Evolutionary conservation across 1,140 invertebrate species (phyloP), one percentile per base, ranked within the genome.

Genomic region (Drosophila sp.): DNA sequence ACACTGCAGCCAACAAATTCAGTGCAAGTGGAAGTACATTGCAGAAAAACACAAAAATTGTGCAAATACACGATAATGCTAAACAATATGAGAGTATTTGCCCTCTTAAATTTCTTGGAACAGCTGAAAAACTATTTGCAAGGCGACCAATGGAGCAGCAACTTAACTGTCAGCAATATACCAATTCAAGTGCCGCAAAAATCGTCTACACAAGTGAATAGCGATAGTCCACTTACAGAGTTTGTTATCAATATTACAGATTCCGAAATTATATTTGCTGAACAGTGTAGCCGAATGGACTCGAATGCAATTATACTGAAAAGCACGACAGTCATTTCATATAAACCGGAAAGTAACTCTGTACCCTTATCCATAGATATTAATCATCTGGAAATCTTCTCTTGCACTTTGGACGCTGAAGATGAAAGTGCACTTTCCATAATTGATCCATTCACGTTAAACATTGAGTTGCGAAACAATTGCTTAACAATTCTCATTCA

Each of bases 361-460:
- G 95, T 97, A 76, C 96, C 96, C 0, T 91, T 98, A 17, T 96
- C 96, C 0, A 97, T 97, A 86, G 97, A 96, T 92, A 93, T 99
- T 17, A 97, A 97, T 76, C 96, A 97, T 80, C 95, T 98, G 80
- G 98, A 99, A 93, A 94, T 99, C 74, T 99, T 98, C 92, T 98
- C 98, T 0, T 99, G 98, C 92, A 96, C 97, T 71, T 93, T 99
- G 47, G 97, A 97, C 5, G 94, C 96, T 72, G 98, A 99, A 93
- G 96, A 98, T 66, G 97, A 98, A 89, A 99, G 98, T 1, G 97
- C 98, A 1, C 93, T 99, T 4, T 98, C 98, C n/a, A 99, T 99
- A 74, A 96, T 99, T 55, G 98, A 99, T 93, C 98, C 98, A 0
- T 96, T 97, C 50, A 97, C 96, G 4, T 93, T 98, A 11, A 96